phyloP scores from a whole-genome alignment of 2,113 vertebrate genomes.

The Eurypyga helias region DNA sequence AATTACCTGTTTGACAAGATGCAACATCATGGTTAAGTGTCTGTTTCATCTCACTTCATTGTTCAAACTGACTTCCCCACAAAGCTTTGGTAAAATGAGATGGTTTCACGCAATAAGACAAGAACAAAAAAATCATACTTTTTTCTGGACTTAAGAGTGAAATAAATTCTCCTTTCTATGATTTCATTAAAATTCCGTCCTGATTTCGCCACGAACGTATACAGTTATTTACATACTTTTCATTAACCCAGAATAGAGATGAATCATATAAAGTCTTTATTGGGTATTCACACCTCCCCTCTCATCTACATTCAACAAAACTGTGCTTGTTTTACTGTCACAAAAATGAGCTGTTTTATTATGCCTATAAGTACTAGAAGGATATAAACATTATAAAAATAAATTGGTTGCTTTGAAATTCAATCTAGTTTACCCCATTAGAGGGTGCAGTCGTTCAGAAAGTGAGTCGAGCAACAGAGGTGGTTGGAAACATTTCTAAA shows the following conservation, averaged over 20 bases:
- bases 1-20: conserved; percentile 72
- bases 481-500: neutral
- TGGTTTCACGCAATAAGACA: neutral
- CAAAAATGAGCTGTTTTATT: neutral
- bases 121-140: neutral
- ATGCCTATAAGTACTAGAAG: neutral
- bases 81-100: neutral
- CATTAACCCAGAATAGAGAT: neutral
- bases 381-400: neutral
- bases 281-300: neutral
- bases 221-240: neutral
- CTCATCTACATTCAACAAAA: neutral
- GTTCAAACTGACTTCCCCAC: neutral
- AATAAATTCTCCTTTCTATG: neutral
- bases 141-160: neutral
- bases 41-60: neutral
- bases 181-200: neutral
- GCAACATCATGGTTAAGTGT: neutral
- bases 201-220: neutral
- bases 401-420: conserved; percentile 9
- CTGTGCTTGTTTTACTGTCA: neutral
- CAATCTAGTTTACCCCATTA: conserved; percentile 51
- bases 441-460: conserved; percentile 52
- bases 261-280: neutral
- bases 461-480: neutral